phyloP scores from a whole-genome alignment of 2,113 vertebrate genomes.

The Aix galericulata region DNA sequence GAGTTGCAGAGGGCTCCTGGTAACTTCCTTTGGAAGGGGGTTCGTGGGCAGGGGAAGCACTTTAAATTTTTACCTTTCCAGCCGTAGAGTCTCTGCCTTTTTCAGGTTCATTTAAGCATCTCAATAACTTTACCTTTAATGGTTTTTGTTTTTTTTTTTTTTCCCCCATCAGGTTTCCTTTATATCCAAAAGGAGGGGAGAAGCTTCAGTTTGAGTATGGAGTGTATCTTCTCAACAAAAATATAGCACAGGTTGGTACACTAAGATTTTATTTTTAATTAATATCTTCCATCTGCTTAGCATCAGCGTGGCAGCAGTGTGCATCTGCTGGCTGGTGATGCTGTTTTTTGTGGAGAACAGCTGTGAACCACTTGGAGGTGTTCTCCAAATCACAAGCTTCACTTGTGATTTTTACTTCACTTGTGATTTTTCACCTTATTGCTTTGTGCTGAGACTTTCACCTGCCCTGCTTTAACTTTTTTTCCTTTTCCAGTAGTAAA shows the following conservation, averaged over 20 bases:
- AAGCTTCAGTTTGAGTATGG: slow-evolving; percentile 98
- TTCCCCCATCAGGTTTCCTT: slow-evolving; percentile 84
- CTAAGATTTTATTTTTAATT: background rate
- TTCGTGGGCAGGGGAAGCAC: background rate
- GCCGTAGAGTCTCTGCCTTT: background rate
- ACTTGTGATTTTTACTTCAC: background rate
- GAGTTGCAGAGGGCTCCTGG: background rate
- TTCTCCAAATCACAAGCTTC: background rate
- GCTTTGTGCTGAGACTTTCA: background rate
- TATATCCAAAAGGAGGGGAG: slow-evolving; percentile 93
- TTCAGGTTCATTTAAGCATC: background rate
- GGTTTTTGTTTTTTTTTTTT: background rate
- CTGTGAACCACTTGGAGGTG: background rate
- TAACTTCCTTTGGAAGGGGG: background rate
- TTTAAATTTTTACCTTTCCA: background rate
- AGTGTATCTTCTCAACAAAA: slow-evolving; percentile 98
- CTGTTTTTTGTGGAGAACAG: rapidly evolving
- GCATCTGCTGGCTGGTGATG: background rate
- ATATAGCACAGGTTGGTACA: slow-evolving; percentile 92
- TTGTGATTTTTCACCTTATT: too few relatives aligned
- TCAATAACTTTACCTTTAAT: background rate
- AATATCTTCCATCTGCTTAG: background rate
- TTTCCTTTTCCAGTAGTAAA: background rate
- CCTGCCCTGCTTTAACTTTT: background rate
- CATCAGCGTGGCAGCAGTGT: rapidly evolving